A percentile compares a stretch with the other conserved stretches of the same genome.
Evolutionary conservation across 1,140 invertebrate genomes (phyloP).

Genomic region (Drosophila ercepeae): DNA sequence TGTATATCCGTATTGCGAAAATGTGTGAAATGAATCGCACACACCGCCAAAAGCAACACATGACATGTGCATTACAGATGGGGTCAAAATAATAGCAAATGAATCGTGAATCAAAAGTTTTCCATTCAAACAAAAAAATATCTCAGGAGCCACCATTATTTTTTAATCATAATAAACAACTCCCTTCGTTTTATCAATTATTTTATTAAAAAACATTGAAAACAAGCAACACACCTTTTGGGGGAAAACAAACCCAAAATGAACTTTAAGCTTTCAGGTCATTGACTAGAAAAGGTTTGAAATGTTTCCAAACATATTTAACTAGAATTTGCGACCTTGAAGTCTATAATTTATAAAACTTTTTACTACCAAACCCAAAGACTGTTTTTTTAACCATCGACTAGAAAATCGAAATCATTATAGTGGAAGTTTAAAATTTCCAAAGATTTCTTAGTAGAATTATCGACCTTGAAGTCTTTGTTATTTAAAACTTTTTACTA

Average conservation of each 20-base stretch:
- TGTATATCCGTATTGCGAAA: slow-evolving; percentile 46
- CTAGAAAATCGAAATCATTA: no score
- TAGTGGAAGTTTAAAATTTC: no score
- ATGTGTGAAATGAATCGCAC: slow-evolving; percentile 40
- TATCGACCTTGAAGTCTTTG: background rate
- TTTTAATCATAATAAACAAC: background rate
- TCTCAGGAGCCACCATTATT: background rate
- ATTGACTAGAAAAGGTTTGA: background rate
- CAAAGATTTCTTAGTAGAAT: background rate
- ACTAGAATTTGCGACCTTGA: background rate
- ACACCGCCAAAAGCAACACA: slow-evolving; percentile 13
- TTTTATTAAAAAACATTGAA: background rate
- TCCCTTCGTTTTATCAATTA: background rate
- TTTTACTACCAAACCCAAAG: background rate
- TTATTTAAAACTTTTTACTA: background rate
- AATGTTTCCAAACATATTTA: background rate
- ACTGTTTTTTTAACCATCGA: no score
- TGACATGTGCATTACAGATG: slow-evolving; percentile 11
- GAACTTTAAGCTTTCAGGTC: background rate
- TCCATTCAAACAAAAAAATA: no score
- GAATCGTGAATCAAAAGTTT: background rate
- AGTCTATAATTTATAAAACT: background rate
- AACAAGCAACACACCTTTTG: background rate
- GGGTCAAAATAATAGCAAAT: slow-evolving; percentile 9
- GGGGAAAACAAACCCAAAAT: background rate